These are phyloP conservation scores for Clostera curtula DNA, from an alignment of 2,888 invertebrate species.

Conservation along the genomic window DNA sequence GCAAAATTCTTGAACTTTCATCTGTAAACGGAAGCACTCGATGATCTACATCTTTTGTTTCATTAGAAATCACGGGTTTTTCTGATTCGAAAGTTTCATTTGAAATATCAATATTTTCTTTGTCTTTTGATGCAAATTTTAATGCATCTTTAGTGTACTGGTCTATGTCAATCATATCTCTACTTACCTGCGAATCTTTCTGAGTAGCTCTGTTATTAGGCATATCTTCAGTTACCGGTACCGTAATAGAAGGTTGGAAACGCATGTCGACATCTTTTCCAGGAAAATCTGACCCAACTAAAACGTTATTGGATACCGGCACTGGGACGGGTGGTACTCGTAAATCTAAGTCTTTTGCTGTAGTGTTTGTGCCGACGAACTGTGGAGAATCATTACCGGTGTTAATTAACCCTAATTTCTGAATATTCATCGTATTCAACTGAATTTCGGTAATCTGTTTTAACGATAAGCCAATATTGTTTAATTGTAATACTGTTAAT, in stretches of 20 bases:
- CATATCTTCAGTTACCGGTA: constrained; percentile 30
- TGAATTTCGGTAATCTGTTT: constrained; percentile 78
- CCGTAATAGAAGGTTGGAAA: constrained; percentile 43
- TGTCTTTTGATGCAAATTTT: constrained; percentile 65
- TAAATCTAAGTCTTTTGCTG: constrained; percentile 62
- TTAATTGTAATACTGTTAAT: constrained; percentile 75
- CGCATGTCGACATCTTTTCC: constrained; percentile 70
- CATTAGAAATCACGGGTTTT: constrained; percentile 35
- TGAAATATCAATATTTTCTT: constrained; percentile 61
- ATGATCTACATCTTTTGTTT: constrained; percentile 66
- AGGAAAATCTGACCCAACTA: constrained; percentile 44
- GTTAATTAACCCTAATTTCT: constrained; percentile 68
- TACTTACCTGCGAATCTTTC: constrained; percentile 39
- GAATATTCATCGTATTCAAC: constrained; percentile 75
- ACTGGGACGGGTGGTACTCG: constrained; percentile 51
- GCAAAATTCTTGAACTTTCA: constrained; percentile 35
- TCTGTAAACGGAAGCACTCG: constrained; percentile 62
- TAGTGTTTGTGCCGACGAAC: constrained; percentile 31
- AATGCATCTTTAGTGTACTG: constrained; percentile 72
- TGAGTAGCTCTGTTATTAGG: constrained; percentile 21
- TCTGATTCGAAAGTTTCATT: constrained; percentile 52
- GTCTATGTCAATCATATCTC: constrained; percentile 68
- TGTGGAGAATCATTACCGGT: constrained; percentile 37
- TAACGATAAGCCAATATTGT: constrained; percentile 75
- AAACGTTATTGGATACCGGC: constrained; percentile 33